These are phyloP conservation scores for Drosophila sp. DNA, from an alignment of 1,140 invertebrate genomes.

Conservation along the genomic window DNA sequence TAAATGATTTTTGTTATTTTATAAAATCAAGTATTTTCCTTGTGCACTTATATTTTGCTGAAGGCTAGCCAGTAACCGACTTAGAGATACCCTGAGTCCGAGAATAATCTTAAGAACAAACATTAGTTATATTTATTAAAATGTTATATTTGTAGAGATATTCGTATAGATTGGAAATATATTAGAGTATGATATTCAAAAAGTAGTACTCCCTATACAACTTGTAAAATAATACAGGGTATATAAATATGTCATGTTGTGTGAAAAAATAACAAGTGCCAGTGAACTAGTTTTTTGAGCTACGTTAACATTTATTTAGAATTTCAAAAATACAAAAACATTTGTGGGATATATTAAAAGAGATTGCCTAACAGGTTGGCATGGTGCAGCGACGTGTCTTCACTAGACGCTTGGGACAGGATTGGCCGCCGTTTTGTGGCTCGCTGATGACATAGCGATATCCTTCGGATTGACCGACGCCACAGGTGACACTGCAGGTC, in stretches of 20 bases:
- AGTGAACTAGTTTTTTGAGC: neutral
- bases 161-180: no score
- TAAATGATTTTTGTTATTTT: no score
- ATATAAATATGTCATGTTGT: no score
- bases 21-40: no score
- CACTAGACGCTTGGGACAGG: slow-evolving; percentile 87
- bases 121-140: no score
- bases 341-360: neutral
- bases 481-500: slow-evolving; percentile 89
- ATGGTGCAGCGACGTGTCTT: slow-evolving; percentile 85
- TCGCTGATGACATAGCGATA: slow-evolving; percentile 85
- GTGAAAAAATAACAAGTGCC: neutral
- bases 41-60: no score
- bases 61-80: neutral
- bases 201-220: no score
- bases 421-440: slow-evolving; percentile 88
- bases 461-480: slow-evolving; percentile 65
- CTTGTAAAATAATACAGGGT: no score
- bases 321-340: slow-evolving; percentile 6
- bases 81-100: no score
- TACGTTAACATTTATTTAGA: slow-evolving; percentile 10
- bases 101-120: no score
- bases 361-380: slow-evolving; percentile 40
- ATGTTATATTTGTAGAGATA: no score
- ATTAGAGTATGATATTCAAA: no score